These are phyloP conservation scores for Euwallacea similis DNA, from an alignment of 1,140 invertebrate genomes.

Conservation along the genomic window DNA sequence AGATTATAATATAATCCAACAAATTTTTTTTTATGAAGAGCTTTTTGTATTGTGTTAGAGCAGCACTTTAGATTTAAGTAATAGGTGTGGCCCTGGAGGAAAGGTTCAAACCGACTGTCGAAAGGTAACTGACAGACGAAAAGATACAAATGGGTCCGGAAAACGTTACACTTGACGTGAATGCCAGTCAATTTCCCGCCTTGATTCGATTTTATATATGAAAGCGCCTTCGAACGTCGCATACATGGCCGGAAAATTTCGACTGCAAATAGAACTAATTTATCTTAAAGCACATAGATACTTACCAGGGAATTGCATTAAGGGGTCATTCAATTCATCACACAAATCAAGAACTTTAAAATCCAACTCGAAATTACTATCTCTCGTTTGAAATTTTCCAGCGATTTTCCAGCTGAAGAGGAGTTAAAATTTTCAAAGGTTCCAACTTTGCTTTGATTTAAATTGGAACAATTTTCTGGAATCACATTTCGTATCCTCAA, in stretches of 20 bases:
- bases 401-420: no score
- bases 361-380: no score
- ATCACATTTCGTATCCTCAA: constrained; percentile 16
- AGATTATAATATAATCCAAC: no score
- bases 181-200: constrained; percentile 18
- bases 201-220: constrained; percentile 18
- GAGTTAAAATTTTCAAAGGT: neutral
- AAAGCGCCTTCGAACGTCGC: constrained; percentile 10
- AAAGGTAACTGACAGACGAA: constrained; percentile 13
- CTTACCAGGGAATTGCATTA: no score
- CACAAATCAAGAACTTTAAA: no score
- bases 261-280: constrained; percentile 1
- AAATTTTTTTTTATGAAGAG: no score
- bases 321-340: no score
- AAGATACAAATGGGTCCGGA: constrained; percentile 21
- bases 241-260: neutral
- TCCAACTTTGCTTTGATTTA: neutral
- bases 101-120: neutral
- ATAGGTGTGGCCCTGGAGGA: no score
- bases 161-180: constrained; percentile 27
- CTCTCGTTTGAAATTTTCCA: no score
- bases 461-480: constrained; percentile 17
- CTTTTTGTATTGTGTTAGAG: no score
- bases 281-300: neutral
- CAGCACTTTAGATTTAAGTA: no score